These are phyloP conservation scores for Quiscalus mexicanus DNA, from an alignment of 2,113 vertebrate species.

Conservation along the genomic window DNA sequence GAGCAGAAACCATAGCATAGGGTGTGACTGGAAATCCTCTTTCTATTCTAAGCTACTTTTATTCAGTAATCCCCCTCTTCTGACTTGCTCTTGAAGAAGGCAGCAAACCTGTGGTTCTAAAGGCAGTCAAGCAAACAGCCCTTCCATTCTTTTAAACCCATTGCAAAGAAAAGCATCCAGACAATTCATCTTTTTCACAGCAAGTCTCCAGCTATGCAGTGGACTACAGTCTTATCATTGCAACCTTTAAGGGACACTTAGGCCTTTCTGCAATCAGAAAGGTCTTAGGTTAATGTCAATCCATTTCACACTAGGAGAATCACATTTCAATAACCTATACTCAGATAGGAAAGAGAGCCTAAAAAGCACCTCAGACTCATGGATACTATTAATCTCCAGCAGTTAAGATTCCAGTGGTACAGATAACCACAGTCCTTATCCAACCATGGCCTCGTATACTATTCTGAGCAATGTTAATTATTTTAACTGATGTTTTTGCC, in stretches of 20 bases:
- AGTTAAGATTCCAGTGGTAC: not conserved
- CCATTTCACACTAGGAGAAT: not conserved
- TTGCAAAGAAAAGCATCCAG: not conserved
- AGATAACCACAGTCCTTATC: not conserved
- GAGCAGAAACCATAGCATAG: not conserved
- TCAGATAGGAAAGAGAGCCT: not conserved
- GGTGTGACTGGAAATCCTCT: not conserved
- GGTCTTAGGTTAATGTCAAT: not conserved
- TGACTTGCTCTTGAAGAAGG: not conserved
- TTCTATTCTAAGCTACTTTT: not conserved
- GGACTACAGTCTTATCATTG: not conserved
- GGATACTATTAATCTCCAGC: not conserved
- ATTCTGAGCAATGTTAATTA: not conserved
- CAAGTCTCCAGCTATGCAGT: not conserved
- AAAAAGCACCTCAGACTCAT: not conserved
- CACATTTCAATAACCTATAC: not conserved
- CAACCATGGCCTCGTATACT: fast-evolving
- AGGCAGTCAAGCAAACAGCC: not conserved
- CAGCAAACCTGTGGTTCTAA: not conserved
- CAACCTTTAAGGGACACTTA: not conserved
- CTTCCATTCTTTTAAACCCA: not conserved
- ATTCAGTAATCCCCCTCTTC: not conserved
- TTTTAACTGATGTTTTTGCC: not conserved
- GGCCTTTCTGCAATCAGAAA: not conserved
- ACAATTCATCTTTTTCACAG: not conserved